Base-by-base conservation (phyloP, 2,797 vertebrate genomes). In the Phataginus tetradactyla region DNA sequence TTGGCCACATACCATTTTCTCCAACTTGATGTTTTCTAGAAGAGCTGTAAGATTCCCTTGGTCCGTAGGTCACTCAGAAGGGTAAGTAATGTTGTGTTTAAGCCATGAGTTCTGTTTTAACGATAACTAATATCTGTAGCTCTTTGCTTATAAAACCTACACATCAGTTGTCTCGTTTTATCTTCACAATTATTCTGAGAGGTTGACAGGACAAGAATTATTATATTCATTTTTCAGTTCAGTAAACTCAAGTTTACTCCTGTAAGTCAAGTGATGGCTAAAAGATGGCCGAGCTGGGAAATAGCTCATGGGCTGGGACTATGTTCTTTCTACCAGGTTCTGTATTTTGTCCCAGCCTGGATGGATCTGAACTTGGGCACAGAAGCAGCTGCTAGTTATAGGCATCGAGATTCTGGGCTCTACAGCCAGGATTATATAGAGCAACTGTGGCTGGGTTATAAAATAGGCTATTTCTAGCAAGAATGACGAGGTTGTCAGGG, bases 21-120 rank as follows among this genome's bases (percentile, higher is more conserved):
- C 32, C 20, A 91, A 32, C 13, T 25, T 81, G 29, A 55, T 92
- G 18, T 77, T 96, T 95, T 66, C 66, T 93, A 72, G 59, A 86
- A 94, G 69, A 95, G 34, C 37, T 64, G 2, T 32, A 78, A 95
- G 51, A n/a, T 61, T 7, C 32, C 7, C 37, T 71, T 4, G 7
- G 17, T 27, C 69, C 69, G 9, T 37, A 61, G n/a, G 39, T 69
- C n/a, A 45, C 37, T 57, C 14, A 63, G 51, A 4, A 13, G 21
- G 0, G 10, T 55, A 69, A 51, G 18, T 59, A n/a, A 66, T 87
- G 25, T 20, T 61, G 7, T 84, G 92, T 63, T 61, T 25, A 94
- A 51, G 27, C 20, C 21, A 61, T 51, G 25, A 71, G 5, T 6
- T 84, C 29, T 64, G 37, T 21, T 89, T 45, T 61, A 51, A 77